Conservation (phyloP, 2,888 invertebrate species). For the Eremobia ochroleuca region DNA sequence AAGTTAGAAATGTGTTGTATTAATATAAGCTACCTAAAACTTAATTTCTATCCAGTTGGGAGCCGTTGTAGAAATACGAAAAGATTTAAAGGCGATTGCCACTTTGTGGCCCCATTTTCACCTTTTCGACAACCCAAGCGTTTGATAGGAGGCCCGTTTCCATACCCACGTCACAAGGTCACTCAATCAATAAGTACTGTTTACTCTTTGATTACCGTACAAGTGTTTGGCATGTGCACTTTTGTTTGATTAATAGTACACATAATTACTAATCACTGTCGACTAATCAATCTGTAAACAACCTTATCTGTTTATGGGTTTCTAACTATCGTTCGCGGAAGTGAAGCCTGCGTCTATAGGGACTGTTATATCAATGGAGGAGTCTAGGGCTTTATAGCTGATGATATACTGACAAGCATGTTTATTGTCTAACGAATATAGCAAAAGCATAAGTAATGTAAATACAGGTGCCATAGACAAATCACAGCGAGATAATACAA, state of each 20-base stretch:
- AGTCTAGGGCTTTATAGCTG: not conserved
- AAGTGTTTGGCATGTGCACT: slow-evolving; percentile 43
- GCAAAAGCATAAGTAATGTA: not conserved
- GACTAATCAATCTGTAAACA: slow-evolving; percentile 44
- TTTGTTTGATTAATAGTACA: slow-evolving; percentile 49
- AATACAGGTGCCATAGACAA: not conserved
- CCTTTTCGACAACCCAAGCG: not conserved
- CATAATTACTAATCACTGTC: slow-evolving; percentile 50
- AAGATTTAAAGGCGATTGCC: too few relatives aligned
- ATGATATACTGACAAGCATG: not conserved
- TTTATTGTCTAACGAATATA: not conserved
- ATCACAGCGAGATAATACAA: not conserved
- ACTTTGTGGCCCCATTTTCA: too few relatives aligned
- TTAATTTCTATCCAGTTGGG: not conserved
- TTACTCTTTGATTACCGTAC: slow-evolving; percentile 38
- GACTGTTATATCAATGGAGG: not conserved
- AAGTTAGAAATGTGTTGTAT: not conserved
- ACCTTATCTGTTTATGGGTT: slow-evolving; percentile 28
- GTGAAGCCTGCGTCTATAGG: not conserved
- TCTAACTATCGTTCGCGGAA: slow-evolving; percentile 44
- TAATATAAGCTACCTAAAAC: not conserved
- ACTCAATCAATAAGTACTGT: slow-evolving; percentile 32
- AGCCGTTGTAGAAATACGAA: not conserved
- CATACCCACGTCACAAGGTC: slow-evolving; percentile 21
- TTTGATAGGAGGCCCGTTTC: not conserved